phyloP scores from a whole-genome alignment of 2,113 vertebrate genomes.

The Dipodomys merriami region DNA sequence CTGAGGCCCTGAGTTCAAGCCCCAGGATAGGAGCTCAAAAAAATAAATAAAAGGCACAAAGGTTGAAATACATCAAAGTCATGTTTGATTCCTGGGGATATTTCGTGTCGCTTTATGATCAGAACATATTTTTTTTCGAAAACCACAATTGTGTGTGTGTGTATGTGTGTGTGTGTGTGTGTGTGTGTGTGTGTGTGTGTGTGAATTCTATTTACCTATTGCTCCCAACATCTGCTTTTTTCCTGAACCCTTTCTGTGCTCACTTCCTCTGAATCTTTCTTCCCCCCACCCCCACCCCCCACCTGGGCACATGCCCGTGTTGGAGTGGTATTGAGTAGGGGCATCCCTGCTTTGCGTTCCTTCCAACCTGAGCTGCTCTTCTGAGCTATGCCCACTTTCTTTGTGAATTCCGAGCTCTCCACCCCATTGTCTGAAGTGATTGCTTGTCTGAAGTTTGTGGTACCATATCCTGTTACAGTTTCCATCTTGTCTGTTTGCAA shows the following conservation, averaged over 20 bases:
- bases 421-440: neutral
- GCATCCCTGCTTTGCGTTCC: neutral
- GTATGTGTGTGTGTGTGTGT: no score
- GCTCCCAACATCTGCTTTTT: neutral
- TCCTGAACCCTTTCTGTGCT: neutral
- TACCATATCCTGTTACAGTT: neutral
- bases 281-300: no score
- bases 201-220: neutral
- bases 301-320: no score
- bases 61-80: neutral
- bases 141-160: neutral
- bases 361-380: neutral
- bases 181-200: no score
- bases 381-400: neutral
- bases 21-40: no score
- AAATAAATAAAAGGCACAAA: no score
- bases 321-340: neutral
- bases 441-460: neutral
- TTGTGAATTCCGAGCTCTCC: neutral
- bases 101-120: neutral
- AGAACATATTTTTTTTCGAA: neutral
- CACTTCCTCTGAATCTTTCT: neutral
- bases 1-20: no score
- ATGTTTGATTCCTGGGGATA: neutral
- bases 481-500: neutral